Base-by-base conservation (phyloP, 2,888 invertebrate genomes). In the Drosophila fulvimacula region DNA sequence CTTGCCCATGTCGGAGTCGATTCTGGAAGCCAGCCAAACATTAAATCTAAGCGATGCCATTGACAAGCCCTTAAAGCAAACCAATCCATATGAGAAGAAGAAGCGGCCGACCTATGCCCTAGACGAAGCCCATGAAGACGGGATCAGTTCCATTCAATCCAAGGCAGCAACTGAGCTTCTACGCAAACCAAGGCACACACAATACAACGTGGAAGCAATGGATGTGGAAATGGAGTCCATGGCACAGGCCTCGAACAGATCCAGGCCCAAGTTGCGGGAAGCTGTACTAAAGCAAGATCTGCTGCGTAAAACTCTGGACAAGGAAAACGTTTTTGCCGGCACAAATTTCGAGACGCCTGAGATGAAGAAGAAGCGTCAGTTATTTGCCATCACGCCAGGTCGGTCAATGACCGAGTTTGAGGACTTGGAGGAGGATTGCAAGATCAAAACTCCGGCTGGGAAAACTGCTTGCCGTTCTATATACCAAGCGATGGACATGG, bases 401-500 rank as follows among this genome's bases (percentile, higher is more conserved):
- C 73, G 75, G 2, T 88, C 87, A 6, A 60, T 85, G 44, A 69
- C 79, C 27, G 87, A 88, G 52, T 88, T 82, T 56, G 85, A 82
- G 51, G 44, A 68, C 42, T 27, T 77, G 42, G 85, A 86, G 61
- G 53, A 64, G 39, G 32, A 70, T 49, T 75, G 74, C 44, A 67
- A 70, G 19, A 32, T 19, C 9, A 58, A 56, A 1, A 55, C 30
- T 15, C 36, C 56, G 13, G 30, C 19, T 5, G 15, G 5, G 2
- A 39, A 34, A 21, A 30, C 32, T n/a, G 38, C 36, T 21, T 30
- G 27, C 2, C 49, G n/a, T 0, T 34, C 48, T 1, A 30, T 42
- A 21, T 44, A 63, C 9, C 48, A 75, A 7, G 9, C 53, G 0
- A n/a, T 44, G 6, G 53, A 56, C 41, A 44, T 71, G 58, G 58